phyloP scores from a whole-genome alignment of 2,113 vertebrate genomes.

The Tupaia chinensis region DNA sequence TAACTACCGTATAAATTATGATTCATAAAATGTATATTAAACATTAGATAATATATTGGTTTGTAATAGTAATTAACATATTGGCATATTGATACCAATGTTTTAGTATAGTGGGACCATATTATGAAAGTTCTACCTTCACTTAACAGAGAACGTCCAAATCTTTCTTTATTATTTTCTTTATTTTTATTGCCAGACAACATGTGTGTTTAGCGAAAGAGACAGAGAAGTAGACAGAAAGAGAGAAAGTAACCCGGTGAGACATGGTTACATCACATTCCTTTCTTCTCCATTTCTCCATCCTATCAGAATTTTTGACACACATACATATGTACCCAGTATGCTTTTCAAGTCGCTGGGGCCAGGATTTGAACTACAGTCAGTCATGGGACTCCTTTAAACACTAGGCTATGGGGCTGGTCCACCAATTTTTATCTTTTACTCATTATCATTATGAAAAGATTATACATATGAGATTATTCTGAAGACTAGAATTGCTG shows the following conservation, averaged over 20 bases:
- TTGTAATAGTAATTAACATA: background rate
- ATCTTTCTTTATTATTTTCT: background rate
- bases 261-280: too few relatives aligned
- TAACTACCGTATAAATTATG: background rate
- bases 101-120: background rate
- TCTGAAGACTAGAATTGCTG: background rate
- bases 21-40: background rate
- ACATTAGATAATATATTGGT: background rate
- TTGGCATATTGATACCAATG: background rate
- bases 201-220: too few relatives aligned
- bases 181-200: too few relatives aligned
- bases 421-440: background rate
- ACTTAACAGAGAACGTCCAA: background rate
- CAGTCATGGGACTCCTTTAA: too few relatives aligned
- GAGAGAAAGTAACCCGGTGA: too few relatives aligned
- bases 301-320: too few relatives aligned
- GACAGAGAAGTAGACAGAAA: too few relatives aligned
- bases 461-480: background rate
- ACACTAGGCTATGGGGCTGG: too few relatives aligned
- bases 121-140: background rate
- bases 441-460: background rate
- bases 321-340: too few relatives aligned
- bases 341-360: too few relatives aligned
- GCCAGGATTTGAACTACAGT: too few relatives aligned
- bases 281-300: too few relatives aligned